These are phyloP conservation scores for Pantherophis alleghaniensis DNA, from an alignment of 2,797 vertebrate species.

Conservation along the genomic window DNA sequence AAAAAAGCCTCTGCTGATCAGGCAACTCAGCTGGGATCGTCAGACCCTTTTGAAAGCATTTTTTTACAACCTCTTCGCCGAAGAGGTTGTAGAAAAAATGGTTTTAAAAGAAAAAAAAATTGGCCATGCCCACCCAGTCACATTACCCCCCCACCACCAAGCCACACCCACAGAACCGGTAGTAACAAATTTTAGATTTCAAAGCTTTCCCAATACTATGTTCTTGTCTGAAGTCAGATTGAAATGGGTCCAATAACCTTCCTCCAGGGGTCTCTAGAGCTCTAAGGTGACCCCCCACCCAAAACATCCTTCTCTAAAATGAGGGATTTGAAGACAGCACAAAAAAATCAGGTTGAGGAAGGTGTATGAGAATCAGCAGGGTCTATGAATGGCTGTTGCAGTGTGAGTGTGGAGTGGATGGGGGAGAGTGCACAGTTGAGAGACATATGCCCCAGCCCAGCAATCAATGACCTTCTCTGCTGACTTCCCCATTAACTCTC, in stretches of 20 bases:
- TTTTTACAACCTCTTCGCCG: too few species aligned
- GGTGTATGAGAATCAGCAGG: background rate
- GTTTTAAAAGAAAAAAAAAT: too few species aligned
- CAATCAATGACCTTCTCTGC: background rate
- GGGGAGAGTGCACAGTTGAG: background rate
- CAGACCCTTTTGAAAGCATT: too few species aligned
- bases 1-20: too few species aligned
- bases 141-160: too few species aligned
- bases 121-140: too few species aligned
- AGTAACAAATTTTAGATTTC: background rate
- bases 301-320: background rate
- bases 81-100: too few species aligned
- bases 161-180: too few species aligned
- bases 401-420: background rate
- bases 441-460: background rate
- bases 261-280: background rate
- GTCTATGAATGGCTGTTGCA: background rate
- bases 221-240: background rate
- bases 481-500: background rate
- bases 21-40: too few species aligned
- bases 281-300: background rate
- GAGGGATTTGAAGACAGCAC: background rate
- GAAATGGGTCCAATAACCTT: background rate
- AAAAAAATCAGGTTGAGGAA: background rate
- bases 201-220: background rate